A percentile compares a stretch with the other conserved stretches of the same genome.
Conservation (phyloP, 2,797 vertebrate species). For the Scyliorhinus canicula region DNA sequence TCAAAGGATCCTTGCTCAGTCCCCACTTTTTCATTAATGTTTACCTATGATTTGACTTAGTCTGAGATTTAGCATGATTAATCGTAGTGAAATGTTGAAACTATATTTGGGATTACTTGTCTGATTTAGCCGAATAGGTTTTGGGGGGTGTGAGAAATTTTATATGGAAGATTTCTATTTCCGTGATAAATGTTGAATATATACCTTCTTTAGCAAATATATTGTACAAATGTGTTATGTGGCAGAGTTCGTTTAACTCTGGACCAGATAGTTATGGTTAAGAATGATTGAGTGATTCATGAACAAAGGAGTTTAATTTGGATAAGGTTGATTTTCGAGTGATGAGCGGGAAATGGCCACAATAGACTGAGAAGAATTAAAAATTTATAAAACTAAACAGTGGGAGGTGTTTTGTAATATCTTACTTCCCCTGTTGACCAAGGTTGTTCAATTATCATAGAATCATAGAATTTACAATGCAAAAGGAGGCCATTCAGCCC, state of each 20-base stretch:
- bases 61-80: not conserved
- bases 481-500: no score
- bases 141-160: not conserved
- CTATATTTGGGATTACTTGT: conserved; percentile 22
- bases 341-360: not conserved
- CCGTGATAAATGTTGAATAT: not conserved
- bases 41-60: not conserved
- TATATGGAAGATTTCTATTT: not conserved
- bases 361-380: not conserved
- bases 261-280: not conserved
- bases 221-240: not conserved
- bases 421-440: no score
- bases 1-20: not conserved
- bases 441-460: no score
- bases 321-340: not conserved
- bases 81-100: not conserved
- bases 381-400: not conserved
- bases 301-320: not conserved
- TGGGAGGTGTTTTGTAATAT: not conserved
- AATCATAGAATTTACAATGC: no score
- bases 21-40: conserved; percentile 8
- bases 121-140: not conserved
- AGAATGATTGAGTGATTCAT: not conserved
- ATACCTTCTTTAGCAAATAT: not conserved
- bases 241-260: not conserved